Evolutionary conservation across 2,113 vertebrate species (phyloP).

Genomic region (Delphinapterus leucas): DNA sequence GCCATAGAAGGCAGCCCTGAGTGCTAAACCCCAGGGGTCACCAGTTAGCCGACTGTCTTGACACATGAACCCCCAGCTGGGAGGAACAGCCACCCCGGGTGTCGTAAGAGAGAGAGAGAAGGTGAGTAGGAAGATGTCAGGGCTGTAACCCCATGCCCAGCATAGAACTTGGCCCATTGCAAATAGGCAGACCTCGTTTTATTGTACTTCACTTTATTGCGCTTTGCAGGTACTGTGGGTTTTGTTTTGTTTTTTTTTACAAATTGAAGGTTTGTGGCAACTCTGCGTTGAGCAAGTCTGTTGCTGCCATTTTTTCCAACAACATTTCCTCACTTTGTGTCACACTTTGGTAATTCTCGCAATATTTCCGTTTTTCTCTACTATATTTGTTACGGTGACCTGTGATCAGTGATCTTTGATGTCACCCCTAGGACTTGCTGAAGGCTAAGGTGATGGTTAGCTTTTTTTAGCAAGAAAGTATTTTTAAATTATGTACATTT

Average conservation of each 20-base stretch:
- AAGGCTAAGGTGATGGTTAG: neutral
- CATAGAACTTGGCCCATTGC: neutral
- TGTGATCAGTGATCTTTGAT: neutral
- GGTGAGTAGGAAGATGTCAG: no score
- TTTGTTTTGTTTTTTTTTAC: no score
- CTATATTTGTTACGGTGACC: no score
- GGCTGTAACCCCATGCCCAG: fast-evolving
- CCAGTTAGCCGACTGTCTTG: neutral
- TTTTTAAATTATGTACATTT: neutral
- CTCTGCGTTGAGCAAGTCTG: no score
- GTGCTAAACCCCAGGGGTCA: neutral
- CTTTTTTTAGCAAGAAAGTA: neutral
- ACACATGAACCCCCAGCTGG: neutral
- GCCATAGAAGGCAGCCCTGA: neutral
- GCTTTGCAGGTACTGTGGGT: no score
- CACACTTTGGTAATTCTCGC: no score
- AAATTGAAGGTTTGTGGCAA: no score
- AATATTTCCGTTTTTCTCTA: no score
- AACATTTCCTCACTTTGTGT: no score
- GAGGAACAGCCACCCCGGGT: neutral
- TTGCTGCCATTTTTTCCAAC: no score
- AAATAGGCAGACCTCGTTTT: no score
- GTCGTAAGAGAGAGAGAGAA: neutral
- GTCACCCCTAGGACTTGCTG: neutral
- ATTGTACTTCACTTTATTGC: no score